Base-by-base conservation (phyloP, 2,113 vertebrate genomes). In the Cariama cristata region DNA sequence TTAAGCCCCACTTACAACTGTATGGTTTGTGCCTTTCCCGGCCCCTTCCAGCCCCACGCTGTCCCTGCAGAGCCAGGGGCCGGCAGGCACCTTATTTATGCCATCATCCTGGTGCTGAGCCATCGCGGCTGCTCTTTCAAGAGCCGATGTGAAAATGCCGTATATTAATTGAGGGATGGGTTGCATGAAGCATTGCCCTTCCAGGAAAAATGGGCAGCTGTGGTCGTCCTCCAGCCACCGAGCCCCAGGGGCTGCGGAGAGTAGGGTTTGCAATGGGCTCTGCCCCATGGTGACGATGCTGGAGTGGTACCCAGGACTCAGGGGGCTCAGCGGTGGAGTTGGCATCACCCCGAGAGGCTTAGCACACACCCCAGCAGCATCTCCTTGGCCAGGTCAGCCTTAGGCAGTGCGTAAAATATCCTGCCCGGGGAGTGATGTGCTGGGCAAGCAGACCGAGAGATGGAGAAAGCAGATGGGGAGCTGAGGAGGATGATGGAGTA, bases 221-320 rank as follows among this genome's bases (percentile, higher is more conserved):
- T 11, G 2, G 28, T 22, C 2, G 1, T 30, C 6, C 3, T 58
- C 32, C 26, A 24, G 80, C 35, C 68, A 18, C 26, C 0, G 0
- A 47, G 64, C 14, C 40, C 40, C 1, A 1, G 20, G 28, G 11
- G 4, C 33, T 28, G 23, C 0, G 0, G 27, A 23, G 30, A 55
- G 11, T 23, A 32, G 38, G 32, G 33, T 55, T 50, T 88, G 63
- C 42, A 9, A 0, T 4, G 27, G 74, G 62, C 30, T 88, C 62
- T 88, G 64, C 47, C 63, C 75, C 19, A 6, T 52, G 0, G 0
- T 1, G 0, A 32, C 42, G 49, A 9, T 17, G 28, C 53, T 60
- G n/a, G 42, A 32, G 38, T 2, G 9, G 23, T 28, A 28, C 68
- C 38, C 11, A 69, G 33, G 53, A 14, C 33, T 50, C 40, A 60